Base-by-base conservation (phyloP, 2,797 vertebrate genomes). In the Centropyge bicolor region DNA sequence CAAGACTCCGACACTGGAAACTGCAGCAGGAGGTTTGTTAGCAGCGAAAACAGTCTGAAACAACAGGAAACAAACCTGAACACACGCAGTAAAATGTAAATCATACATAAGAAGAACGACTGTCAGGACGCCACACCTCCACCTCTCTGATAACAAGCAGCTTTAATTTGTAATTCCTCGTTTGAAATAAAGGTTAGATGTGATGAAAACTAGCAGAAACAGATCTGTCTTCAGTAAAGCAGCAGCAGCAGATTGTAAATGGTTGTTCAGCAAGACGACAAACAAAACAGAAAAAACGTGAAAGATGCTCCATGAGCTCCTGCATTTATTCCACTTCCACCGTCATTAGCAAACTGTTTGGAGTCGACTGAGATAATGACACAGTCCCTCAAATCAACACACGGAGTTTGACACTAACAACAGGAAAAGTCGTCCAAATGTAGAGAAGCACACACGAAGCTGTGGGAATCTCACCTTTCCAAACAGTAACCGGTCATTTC, bases 51-150 rank as follows among this genome's bases (percentile, higher is more conserved):
- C 85, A 86, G 55, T 56, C 49, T 60, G 55, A 65, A 71, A 82
- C 77, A 90, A 90, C 84, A 89, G 81, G 80, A 92, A 90, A 74
- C 74, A 11, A 52, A 17, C 38, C 24, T 27, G 63, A 82, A 86
- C 62, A 79, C 49, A 11, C 22, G 72, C 27, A 31, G 27, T 31
- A 72, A 9, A 45, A 46, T n/a, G 45, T 70, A 60, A 64, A 81
- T 52, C 19, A 31, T 2, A 31, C 27, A 4, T 31, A 31, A 31
- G 27, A 31, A 31, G 27, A 4, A 31, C 2, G 27, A 31, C 27
- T 31, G 27, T 31, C 27, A 31, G 27, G 27, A 31, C 4, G 27
- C 27, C 27, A 31, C 27, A 31, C 27, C 27, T 31, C 27, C 4
- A 4, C 27, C 27, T 31, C 27, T 31, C 27, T 31, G 4, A 31